These are phyloP conservation scores for Rhegmatorhina hoffmannsi DNA, from an alignment of 2,113 vertebrate species.

Conservation along the genomic window DNA sequence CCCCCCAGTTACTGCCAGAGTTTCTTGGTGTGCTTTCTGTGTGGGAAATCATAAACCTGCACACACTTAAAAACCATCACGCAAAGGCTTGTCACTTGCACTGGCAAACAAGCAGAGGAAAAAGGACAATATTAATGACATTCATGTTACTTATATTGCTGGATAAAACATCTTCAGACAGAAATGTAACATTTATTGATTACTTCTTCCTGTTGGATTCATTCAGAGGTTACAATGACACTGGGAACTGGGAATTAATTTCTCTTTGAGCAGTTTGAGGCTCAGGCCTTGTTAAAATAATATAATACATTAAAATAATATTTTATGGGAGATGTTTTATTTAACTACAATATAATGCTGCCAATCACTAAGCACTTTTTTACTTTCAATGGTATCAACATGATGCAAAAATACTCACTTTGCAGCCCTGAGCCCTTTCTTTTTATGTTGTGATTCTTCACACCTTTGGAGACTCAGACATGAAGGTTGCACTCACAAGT, in stretches of 20 bases:
- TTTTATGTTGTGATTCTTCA: not conserved
- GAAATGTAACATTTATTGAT: not conserved
- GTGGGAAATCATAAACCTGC: not conserved
- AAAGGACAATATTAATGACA: not conserved
- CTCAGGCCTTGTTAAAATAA: not conserved
- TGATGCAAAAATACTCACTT: not conserved
- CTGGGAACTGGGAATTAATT: not conserved
- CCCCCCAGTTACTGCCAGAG: not conserved
- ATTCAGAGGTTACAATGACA: not conserved
- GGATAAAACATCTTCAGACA: not conserved
- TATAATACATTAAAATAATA: not conserved
- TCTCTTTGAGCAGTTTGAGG: not conserved
- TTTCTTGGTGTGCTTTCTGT: not conserved
- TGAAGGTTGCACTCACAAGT: not conserved
- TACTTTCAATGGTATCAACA: not conserved
- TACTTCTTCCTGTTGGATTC: not conserved
- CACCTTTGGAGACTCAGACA: not conserved
- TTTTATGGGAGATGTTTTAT: not conserved
- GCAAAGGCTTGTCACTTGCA: not conserved
- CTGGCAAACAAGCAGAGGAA: not conserved
- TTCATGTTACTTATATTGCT: not conserved
- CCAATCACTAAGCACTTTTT: not conserved
- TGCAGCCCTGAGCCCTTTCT: not conserved
- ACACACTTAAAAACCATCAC: accelerated
- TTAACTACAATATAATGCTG: not conserved